Evolutionary conservation across 2,797 vertebrate genomes (phyloP).

Genomic region (Siniperca undulata): DNA sequence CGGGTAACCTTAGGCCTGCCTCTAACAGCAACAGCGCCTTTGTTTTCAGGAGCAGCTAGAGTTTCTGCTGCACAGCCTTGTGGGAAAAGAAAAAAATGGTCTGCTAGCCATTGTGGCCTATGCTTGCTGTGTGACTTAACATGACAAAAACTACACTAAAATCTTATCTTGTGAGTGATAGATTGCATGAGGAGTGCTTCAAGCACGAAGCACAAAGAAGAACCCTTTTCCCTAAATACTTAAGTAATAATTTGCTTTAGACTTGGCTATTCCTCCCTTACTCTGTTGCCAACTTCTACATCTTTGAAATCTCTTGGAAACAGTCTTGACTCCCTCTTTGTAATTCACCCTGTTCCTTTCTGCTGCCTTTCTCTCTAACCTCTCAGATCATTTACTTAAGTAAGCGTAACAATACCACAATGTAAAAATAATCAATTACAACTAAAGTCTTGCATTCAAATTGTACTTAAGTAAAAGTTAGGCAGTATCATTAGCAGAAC

Average conservation of each 20-base stretch:
- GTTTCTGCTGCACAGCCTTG: slow-evolving; percentile 76
- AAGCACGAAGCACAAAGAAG: background rate
- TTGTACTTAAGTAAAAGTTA: background rate
- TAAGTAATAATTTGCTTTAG: background rate
- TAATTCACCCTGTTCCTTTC: slow-evolving; percentile 27
- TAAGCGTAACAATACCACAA: background rate
- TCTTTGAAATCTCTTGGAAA: slow-evolving; percentile 46
- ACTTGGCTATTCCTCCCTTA: background rate
- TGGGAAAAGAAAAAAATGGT: slow-evolving; percentile 60
- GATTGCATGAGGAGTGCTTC: background rate
- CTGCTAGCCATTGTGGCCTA: slow-evolving; percentile 27
- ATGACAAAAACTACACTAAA: slow-evolving; percentile 11
- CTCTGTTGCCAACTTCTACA: background rate
- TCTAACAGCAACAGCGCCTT: slow-evolving; percentile 78
- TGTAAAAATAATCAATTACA: background rate
- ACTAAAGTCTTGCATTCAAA: background rate
- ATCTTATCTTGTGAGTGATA: slow-evolving; percentile 8
- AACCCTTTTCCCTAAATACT: background rate
- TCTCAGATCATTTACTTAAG: background rate
- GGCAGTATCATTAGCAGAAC: background rate
- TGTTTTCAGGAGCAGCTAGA: slow-evolving; percentile 81
- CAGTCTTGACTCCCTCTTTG: slow-evolving; percentile 19
- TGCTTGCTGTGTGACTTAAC: slow-evolving; percentile 32
- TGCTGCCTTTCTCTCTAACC: slow-evolving; percentile 6
- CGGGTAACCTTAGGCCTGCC: slow-evolving; percentile 71